A percentile compares a stretch with the other conserved stretches of the same genome.
Conservation (phyloP, 2,113 vertebrate genomes). For the Opisthocomus hoazin region DNA sequence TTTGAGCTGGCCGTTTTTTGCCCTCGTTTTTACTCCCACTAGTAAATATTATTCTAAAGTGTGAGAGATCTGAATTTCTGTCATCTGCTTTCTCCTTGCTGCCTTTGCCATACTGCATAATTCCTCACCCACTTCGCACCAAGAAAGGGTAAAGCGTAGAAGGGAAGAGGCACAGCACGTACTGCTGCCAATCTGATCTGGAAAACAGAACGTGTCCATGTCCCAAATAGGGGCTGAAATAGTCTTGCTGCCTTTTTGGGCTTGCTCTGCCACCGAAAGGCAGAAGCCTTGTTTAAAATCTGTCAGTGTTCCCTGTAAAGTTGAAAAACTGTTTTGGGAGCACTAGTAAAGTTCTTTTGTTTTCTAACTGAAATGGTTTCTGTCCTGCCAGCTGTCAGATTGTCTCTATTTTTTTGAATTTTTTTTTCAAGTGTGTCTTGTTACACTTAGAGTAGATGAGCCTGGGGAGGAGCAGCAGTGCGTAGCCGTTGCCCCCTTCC, state of each 20-base stretch:
- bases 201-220: constrained; percentile 28
- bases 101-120: constrained; percentile 14
- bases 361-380: neutral
- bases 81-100: constrained; percentile 13
- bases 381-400: neutral
- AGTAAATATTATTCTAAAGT: constrained; percentile 35
- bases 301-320: neutral
- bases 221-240: constrained; percentile 55
- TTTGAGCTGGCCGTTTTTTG: neutral
- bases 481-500: neutral
- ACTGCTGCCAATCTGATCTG: constrained; percentile 47
- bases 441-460: neutral
- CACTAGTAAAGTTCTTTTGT: neutral
- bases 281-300: constrained; percentile 29
- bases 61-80: neutral
- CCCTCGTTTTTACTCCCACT: neutral
- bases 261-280: neutral
- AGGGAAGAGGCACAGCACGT: constrained; percentile 7
- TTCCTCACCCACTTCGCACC: constrained; percentile 41
- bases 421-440: neutral
- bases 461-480: neutral
- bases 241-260: constrained; percentile 53
- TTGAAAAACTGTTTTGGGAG: neutral
- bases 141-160: constrained; percentile 54
- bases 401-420: neutral